Evolutionary conservation across 2,797 vertebrate species (phyloP), one percentile per base, ranked within the genome.

Genomic region (Valencia hispanica): DNA sequence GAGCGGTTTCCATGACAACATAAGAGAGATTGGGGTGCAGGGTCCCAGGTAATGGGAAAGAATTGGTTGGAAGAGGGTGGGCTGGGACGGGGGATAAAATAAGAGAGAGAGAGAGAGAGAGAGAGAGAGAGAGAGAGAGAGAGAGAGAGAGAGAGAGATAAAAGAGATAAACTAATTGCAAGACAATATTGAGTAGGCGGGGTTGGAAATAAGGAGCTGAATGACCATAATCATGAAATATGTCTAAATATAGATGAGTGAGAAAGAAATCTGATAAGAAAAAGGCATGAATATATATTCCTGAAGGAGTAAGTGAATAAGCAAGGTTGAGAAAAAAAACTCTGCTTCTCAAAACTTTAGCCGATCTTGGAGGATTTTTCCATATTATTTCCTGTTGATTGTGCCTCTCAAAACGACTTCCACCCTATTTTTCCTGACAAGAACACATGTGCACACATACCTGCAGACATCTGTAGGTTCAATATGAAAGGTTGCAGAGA

Each of bases 1-100:
- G 79, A 74, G 78, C 15, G 41, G 90, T 94, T 83, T 86, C 93
- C 91, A 94, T 94, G 93, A 84, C 93, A 92, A 94, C 93, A 41
- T 1, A 51, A 82, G 88, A 84, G 84, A 72, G 86, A 57, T 81
- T 82, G 80, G 89, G 91, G 87, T 80, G 85, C 85, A 59, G 88
- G 84, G 87, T 90, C 89, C 89, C 91, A 92, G 92, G 91, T 92
- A 94, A 92, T 94, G 87, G 93, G 86, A 73, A 79, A 78, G 79
- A 80, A 88, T 82, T 25, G 51, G 74, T 75, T 81, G 73, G 83
- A 84, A 72, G 79, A 76, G 77, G 75, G 75, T 7, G 84, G 68
- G 59, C 59, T 18, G 45, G 22, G 72, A 15, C 0, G 51, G 71
- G 79, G 71, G 53, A 70, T 79, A 74, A 82, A 86, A 86, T 86